Evolutionary conservation across 2,888 invertebrate genomes (phyloP).

Genomic region (Lamellibrachia satsuma): DNA sequence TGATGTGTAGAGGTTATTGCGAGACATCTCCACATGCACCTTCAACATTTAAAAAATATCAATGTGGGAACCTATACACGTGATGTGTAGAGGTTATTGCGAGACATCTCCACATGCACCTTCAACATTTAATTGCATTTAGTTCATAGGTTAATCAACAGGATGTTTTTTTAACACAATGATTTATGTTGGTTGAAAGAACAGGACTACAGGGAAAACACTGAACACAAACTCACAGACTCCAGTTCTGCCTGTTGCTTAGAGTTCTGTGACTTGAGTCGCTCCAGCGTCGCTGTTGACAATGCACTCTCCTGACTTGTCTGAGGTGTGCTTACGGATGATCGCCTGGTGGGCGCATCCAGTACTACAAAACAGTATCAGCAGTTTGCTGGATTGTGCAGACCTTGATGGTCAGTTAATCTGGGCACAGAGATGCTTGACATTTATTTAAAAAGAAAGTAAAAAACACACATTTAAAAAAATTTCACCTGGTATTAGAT

Average conservation of each 20-base stretch:
- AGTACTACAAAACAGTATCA: not conserved
- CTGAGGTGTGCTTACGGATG: conserved; percentile 20
- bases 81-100: too few relatives aligned
- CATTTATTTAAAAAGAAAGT: too few relatives aligned
- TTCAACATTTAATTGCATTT: too few relatives aligned
- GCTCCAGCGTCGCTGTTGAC: conserved; percentile 41
- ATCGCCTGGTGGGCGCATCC: not conserved
- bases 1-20: too few relatives aligned
- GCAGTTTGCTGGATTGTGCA: not conserved
- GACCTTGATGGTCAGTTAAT: not conserved
- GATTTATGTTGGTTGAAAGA: not conserved
- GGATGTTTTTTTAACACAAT: too few relatives aligned
- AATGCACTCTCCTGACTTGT: not conserved
- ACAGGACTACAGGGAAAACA: not conserved
- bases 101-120: too few relatives aligned
- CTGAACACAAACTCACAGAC: conserved; percentile 13
- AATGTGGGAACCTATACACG: too few relatives aligned
- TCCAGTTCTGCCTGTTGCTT: conserved; percentile 34
- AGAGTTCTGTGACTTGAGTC: conserved; percentile 47
- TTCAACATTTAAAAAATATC: too few relatives aligned
- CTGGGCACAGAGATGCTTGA: not conserved
- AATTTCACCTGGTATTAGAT: too few relatives aligned
- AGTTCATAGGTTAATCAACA: too few relatives aligned
- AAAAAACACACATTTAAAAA: too few relatives aligned
- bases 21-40: too few relatives aligned